Conservation (phyloP, 23 tunicate species). For the Styela clava region DNA sequence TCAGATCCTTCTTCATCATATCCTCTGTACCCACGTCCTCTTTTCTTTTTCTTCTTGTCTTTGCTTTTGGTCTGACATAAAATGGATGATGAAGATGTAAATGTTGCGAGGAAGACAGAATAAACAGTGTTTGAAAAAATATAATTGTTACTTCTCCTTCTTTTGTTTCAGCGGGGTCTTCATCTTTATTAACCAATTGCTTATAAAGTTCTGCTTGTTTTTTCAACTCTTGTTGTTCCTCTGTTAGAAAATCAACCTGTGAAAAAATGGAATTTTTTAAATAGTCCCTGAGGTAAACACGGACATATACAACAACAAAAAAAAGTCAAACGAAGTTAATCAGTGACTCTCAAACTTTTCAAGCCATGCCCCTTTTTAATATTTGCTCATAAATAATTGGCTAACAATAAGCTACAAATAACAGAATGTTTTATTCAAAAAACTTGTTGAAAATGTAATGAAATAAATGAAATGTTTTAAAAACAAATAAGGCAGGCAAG, state of each 20-base stretch:
- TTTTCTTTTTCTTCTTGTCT: conserved; percentile 40
- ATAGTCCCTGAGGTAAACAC: neutral
- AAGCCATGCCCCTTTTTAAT: too few species aligned
- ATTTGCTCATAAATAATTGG: too few species aligned
- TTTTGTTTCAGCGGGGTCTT: neutral
- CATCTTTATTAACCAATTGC: conserved; percentile 40
- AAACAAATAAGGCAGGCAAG: too few species aligned
- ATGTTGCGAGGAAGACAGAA: neutral
- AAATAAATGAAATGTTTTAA: too few species aligned
- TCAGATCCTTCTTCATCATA: conserved; percentile 56
- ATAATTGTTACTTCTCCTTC: conserved; percentile 30
- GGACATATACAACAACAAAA: too few species aligned
- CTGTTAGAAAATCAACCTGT: conserved; percentile 50
- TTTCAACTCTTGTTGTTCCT: conserved; percentile 67
- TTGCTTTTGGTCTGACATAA: neutral
- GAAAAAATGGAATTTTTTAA: neutral
- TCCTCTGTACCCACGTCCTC: conserved; percentile 64
- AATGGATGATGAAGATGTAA: neutral
- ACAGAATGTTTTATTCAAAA: too few species aligned
- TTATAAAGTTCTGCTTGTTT: conserved; percentile 82
- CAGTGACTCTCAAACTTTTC: too few species aligned
- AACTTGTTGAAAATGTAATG: too few species aligned
- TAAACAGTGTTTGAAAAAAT: too few species aligned
- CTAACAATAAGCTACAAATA: too few species aligned
- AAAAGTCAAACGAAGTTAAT: too few species aligned